Evolutionary conservation across 2,797 vertebrate genomes (phyloP), one percentile per base, ranked within the genome.

Genomic region (Toxotes lorentzi): DNA sequence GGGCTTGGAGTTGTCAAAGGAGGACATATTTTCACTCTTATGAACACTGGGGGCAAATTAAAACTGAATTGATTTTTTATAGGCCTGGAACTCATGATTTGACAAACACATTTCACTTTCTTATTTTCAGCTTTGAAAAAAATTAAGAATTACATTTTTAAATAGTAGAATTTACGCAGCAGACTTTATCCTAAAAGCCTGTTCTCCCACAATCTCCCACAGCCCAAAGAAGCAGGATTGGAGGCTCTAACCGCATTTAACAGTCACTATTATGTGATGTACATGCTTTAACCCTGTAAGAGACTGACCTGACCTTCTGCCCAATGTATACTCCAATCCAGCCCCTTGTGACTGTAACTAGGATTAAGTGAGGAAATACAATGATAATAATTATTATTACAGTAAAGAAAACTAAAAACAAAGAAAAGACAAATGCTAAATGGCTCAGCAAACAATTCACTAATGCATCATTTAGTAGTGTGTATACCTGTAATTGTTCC

Each of bases 401-500:
- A 41, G 61, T 59, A 11, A 34, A 23, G 9, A n/a, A 57, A 71
- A 62, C 16, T 19, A 51, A 35, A 30, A 54, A 9, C 4, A 64
- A 41, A 32, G 16, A 21, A 71, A 56, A 6, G 11, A 30, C 1
- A 11, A 4, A 43, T 34, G 17, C 35, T 71, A 73, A 40, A 38
- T 16, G 6, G 23, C 59, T 35, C 40, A 21, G 9, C 4, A 71
- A 32, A 23, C 0, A 74, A 74, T 76, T 60, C 1, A 74, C 72
- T 59, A 24, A 8, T 24, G 47, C 45, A 61, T 54, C 6, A 70
- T 76, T 48, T 34, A 51, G 41, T 43, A 50, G 35, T 13, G 38
- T 47, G 8, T 59, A 59, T 70, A 68, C 43, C 32, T 65, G 40
- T 72, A 74, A 70, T 56, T 74, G 58, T 68, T 35, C 50, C 57